These are phyloP conservation scores for Leptinotarsa lineolata DNA, from an alignment of 1,140 invertebrate genomes.

Conservation along the genomic window DNA sequence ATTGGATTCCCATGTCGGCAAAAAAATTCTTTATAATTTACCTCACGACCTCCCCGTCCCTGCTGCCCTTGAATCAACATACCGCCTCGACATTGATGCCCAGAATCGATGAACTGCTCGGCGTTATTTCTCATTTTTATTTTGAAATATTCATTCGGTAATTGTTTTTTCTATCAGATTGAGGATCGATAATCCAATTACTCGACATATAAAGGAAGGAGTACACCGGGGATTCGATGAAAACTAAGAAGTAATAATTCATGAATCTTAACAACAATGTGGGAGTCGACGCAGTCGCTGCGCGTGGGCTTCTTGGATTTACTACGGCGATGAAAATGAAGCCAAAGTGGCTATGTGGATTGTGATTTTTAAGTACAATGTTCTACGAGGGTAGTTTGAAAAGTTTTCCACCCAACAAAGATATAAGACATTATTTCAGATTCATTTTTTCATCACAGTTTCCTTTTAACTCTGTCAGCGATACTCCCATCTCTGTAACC, in stretches of 20 bases:
- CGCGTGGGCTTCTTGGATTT: neutral
- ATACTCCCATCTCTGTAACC: no score
- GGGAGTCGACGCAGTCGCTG: neutral
- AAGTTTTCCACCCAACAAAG: no score
- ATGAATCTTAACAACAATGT: slow-evolving; percentile 6
- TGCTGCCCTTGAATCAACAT: neutral
- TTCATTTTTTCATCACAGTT: no score
- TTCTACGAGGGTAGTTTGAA: no score
- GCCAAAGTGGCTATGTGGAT: neutral
- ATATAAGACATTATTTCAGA: no score
- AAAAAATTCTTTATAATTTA: no score
- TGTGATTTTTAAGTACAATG: neutral
- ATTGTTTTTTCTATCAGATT: neutral
- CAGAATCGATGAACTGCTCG: neutral
- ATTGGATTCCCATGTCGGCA: no score
- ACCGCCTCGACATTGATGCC: neutral
- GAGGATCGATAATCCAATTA: slow-evolving; percentile 1
- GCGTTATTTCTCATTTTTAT: slow-evolving; percentile 6
- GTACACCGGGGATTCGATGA: neutral
- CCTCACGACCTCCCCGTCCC: neutral
- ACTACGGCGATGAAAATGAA: neutral
- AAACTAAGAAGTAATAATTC: slow-evolving; percentile 1
- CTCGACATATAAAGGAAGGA: neutral
- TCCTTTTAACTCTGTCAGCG: no score
- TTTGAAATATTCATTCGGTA: slow-evolving; percentile 3